Percentiles rank a stretch among this genome's conserved stretches.
phyloP scores from a whole-genome alignment of 2,888 invertebrate genomes.

The Mesochorus sp. region DNA sequence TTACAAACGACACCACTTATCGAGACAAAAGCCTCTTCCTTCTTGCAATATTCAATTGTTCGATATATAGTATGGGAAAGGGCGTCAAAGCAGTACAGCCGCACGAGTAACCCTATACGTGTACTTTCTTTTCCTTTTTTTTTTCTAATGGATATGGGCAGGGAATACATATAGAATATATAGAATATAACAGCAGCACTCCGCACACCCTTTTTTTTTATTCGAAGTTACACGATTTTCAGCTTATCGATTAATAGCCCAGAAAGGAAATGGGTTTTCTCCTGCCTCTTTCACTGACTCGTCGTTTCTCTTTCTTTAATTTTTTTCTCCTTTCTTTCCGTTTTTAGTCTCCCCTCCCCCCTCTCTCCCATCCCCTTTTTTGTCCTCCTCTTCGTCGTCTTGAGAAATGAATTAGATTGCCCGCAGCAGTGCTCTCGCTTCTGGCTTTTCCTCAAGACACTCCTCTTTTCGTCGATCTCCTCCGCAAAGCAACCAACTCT shows the following conservation, averaged over 20 bases:
- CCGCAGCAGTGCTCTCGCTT: conserved; percentile 49
- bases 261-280: conserved; percentile 62
- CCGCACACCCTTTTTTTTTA: conserved; percentile 46
- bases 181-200: conserved; percentile 33
- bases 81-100: conserved; percentile 23
- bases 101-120: conserved; percentile 44
- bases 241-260: conserved; percentile 64
- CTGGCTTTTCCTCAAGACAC: conserved; percentile 54
- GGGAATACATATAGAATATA: neutral
- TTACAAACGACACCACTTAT: conserved; percentile 57
- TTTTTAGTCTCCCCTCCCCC: conserved; percentile 35
- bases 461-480: conserved; percentile 35
- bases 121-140: neutral
- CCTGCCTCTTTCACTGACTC: conserved; percentile 48
- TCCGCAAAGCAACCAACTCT: conserved; percentile 35
- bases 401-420: conserved; percentile 64
- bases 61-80: neutral
- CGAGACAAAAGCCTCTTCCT: conserved; percentile 51
- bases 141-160: conserved; percentile 8
- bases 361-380: no score
- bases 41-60: conserved; percentile 46
- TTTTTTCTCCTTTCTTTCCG: conserved; percentile 35
- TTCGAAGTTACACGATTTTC: conserved; percentile 60
- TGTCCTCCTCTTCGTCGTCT: conserved; percentile 49
- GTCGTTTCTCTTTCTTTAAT: conserved; percentile 48